These are phyloP conservation scores for Perithous albicinctus DNA, from an alignment of 2,888 invertebrate species.

Conservation along the genomic window DNA sequence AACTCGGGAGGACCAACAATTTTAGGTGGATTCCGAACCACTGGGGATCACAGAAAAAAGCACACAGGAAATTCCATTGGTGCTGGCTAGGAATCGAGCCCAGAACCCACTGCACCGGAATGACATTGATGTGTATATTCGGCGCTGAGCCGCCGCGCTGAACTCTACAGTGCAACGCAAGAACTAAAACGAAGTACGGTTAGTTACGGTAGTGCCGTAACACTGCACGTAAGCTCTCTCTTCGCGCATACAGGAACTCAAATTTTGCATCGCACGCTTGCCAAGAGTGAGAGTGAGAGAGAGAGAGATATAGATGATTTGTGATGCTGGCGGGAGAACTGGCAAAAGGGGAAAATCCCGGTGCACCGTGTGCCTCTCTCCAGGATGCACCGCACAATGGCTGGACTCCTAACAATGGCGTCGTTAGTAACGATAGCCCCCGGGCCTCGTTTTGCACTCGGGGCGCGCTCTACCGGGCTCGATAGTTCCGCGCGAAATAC, in stretches of 20 bases:
- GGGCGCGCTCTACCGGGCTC: constrained; percentile 74
- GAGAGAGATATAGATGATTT: no score
- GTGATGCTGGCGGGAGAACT: no score
- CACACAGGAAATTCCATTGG: no score
- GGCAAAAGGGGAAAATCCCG: constrained; percentile 65
- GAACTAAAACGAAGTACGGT: not conserved
- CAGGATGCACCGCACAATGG: constrained; percentile 81
- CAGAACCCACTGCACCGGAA: no score
- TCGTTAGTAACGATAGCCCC: constrained; percentile 80
- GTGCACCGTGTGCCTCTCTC: constrained; percentile 69
- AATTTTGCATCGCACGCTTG: constrained; percentile 3
- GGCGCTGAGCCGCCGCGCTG: not conserved
- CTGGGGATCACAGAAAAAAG: no score
- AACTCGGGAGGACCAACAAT: no score
- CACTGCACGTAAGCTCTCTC: not conserved
- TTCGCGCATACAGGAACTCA: not conserved
- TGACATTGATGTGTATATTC: not conserved
- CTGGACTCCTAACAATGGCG: constrained; percentile 82
- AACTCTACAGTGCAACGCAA: not conserved
- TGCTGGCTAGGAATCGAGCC: no score
- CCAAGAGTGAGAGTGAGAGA: no score
- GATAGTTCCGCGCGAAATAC: constrained; percentile 27
- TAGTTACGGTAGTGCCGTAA: not conserved
- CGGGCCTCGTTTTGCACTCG: constrained; percentile 45
- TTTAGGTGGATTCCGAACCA: no score